Evolutionary conservation across 92 coral and sea anemone genomes (phyloP), one percentile per base, ranked within the genome.

Genomic region (Umimayanthus chanpuru): DNA sequence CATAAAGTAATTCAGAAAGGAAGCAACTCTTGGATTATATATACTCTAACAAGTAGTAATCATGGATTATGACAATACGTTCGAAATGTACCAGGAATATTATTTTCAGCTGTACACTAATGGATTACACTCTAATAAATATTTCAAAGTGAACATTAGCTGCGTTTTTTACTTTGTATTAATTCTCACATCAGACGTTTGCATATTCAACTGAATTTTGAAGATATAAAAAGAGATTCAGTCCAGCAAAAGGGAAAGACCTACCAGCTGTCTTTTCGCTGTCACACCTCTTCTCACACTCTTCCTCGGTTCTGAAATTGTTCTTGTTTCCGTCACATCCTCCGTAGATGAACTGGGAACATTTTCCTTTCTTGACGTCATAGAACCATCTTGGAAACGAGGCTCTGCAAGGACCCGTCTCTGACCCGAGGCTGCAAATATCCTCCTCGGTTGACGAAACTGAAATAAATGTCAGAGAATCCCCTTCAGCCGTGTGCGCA

Each of bases 251-350:
- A 43, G 49, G 49, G 49, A 2, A 43, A 0, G 36, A 73, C 81
- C 32, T 43, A 77, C 81, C 81, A 21, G 58, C 81, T 4, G 81
- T 77, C 23, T 77, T 77, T 43, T 77, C 56, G 56, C 81, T 77
- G 81, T 77, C 81, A 21, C 81, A 77, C 15, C 23, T 77, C 61
- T 77, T 77, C 58, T 77, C 58, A 36, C 81, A 77, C 10, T 77
- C 81, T 21, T 77, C 81, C 15, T 40, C 29, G 11, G 81, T 77
- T 77, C 26, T 43, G 39, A 43, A 77, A 64, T 77, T 77, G 81
- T 77, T 77, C 15, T 43, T 47, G 6, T 77, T 77, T 21, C 81
- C 81, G 7, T 77, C 81, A 21, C 81, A 77, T 12, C 81, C 81
- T 77, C 81, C 81, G 56, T 77, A 77, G 16, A 77, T 41, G 32